These are phyloP conservation scores for Coelinius sp. DNA, from an alignment of 2,888 invertebrate genomes.

Conservation along the genomic window DNA sequence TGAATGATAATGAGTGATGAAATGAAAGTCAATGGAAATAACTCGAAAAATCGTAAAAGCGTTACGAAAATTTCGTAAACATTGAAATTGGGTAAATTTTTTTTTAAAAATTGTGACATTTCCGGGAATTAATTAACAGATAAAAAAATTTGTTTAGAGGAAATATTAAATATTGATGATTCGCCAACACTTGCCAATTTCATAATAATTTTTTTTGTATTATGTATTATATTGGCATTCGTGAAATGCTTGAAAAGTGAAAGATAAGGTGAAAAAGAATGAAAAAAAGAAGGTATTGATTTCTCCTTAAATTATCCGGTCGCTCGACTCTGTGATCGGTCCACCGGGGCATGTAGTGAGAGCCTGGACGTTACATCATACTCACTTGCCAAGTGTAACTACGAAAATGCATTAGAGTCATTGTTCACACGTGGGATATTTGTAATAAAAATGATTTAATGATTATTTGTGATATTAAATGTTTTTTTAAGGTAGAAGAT, in stretches of 20 bases:
- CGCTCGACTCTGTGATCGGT: constrained; percentile 30
- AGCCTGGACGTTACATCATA: constrained; percentile 36
- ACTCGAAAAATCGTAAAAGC: background rate
- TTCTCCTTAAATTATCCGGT: constrained; percentile 41
- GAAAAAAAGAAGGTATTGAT: constrained; percentile 33
- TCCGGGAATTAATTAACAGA: background rate
- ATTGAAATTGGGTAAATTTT: background rate
- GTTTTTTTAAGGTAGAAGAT: constrained; percentile 49
- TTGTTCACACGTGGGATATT: background rate
- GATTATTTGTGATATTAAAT: background rate
- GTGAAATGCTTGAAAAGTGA: background rate
- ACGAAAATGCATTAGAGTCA: constrained; percentile 9
- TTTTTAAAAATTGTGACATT: background rate
- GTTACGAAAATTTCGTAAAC: background rate
- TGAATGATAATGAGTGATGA: background rate
- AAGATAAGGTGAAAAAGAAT: constrained; percentile 12
- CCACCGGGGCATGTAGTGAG: constrained; percentile 39
- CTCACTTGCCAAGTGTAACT: constrained; percentile 22
- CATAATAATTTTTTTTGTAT: background rate
- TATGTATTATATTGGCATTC: background rate
- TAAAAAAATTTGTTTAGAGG: background rate
- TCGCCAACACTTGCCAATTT: background rate
- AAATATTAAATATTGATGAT: background rate
- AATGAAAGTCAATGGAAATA: background rate
- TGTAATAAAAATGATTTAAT: background rate